Percentiles rank a stretch among this genome's conserved stretches.
Evolutionary conservation across 1,140 invertebrate species (phyloP).

Genomic region (Daktulosphaira vitifoliae): DNA sequence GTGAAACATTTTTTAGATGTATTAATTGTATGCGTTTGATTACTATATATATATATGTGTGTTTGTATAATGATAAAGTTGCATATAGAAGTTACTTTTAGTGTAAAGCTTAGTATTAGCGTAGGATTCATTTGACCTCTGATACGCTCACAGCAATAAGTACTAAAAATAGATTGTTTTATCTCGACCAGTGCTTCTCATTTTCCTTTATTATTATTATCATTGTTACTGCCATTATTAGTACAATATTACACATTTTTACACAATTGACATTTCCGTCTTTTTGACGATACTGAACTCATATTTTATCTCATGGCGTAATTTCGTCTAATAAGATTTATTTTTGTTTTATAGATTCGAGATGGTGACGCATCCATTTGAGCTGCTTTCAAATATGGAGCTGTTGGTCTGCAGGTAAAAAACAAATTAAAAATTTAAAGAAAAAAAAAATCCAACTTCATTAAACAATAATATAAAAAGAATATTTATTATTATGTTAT

Average conservation of each 20-base stretch:
- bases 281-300: too few relatives aligned
- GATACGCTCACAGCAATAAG: conserved; percentile 18
- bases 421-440: too few relatives aligned
- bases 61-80: conserved; percentile 29
- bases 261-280: too few relatives aligned
- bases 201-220: conserved; percentile 14
- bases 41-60: too few relatives aligned
- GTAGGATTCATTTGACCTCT: conserved; percentile 33
- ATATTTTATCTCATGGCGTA: too few relatives aligned
- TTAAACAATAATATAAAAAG: too few relatives aligned
- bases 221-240: neutral
- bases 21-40: too few relatives aligned
- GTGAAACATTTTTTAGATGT: too few relatives aligned
- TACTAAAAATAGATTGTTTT: conserved; percentile 29
- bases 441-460: too few relatives aligned
- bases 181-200: conserved; percentile 33
- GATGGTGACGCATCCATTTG: conserved; percentile 8
- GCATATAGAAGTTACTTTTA: neutral
- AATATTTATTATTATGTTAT: too few relatives aligned
- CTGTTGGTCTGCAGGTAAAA: conserved; percentile 29
- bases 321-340: neutral
- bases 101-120: neutral
- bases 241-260: too few relatives aligned
- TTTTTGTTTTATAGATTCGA: conserved; percentile 9
- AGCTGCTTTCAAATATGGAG: conserved; percentile 27